Evolutionary conservation across 1,140 invertebrate genomes (phyloP).

Genomic region (Nasonia longicornis): DNA sequence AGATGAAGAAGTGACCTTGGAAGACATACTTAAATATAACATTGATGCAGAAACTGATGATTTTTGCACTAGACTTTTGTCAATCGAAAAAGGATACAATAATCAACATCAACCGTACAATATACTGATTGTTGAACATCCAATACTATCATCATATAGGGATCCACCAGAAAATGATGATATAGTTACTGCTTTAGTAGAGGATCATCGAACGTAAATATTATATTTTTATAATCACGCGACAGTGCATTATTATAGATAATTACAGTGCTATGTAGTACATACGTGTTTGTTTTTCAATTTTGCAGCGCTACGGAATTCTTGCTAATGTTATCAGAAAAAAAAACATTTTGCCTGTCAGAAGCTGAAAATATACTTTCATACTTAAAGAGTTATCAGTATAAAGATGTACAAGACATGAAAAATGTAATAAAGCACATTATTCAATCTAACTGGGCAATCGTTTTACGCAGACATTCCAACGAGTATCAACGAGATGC

Average conservation of each 20-base stretch:
- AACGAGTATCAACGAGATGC: conserved; percentile 54
- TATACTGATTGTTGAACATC: conserved; percentile 55
- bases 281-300: not conserved
- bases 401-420: not conserved
- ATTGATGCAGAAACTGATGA: not conserved
- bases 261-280: not conserved
- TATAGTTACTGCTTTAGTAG: not conserved
- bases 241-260: no score
- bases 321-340: conserved; percentile 47
- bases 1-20: not conserved
- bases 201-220: conserved; percentile 50
- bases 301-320: conserved; percentile 52
- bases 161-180: not conserved
- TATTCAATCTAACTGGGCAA: not conserved
- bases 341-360: conserved; percentile 37
- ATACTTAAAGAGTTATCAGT: not conserved
- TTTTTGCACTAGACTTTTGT: conserved; percentile 47
- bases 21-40: not conserved
- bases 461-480: not conserved
- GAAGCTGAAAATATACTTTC: not conserved
- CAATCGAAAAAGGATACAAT: conserved; percentile 55
- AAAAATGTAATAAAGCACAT: not conserved
- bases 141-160: conserved; percentile 37
- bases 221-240: conserved; percentile 26
- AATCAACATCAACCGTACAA: conserved; percentile 55